Conservation (phyloP, 2,888 invertebrate genomes). For the Acrobasis suavella region DNA sequence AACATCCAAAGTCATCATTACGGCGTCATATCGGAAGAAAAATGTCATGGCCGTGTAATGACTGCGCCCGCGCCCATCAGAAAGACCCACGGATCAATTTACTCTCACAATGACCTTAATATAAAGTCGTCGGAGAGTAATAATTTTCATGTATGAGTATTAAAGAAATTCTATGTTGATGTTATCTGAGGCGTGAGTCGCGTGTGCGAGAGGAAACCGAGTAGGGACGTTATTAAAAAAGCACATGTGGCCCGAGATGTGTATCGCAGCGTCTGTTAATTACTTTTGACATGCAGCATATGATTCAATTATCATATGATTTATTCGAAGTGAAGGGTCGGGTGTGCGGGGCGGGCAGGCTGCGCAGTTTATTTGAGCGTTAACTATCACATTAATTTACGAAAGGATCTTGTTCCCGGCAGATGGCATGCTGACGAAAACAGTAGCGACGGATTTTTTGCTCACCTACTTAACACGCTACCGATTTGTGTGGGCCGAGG, state of each 20-base stretch:
- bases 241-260: conserved; percentile 78
- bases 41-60: conserved; percentile 48
- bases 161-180: conserved; percentile 76
- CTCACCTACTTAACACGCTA: conserved; percentile 57
- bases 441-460: conserved; percentile 58
- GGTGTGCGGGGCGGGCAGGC: conserved; percentile 48
- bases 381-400: conserved; percentile 71
- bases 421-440: conserved; percentile 66
- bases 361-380: conserved; percentile 69
- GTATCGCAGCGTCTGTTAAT: conserved; percentile 80
- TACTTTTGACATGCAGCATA: conserved; percentile 82
- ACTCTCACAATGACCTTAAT: conserved; percentile 76
- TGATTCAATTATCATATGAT: conserved; percentile 83
- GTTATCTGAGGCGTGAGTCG: conserved; percentile 74
- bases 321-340: conserved; percentile 68
- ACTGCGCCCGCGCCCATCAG: conserved; percentile 57
- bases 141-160: conserved; percentile 70
- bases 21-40: conserved; percentile 36
- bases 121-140: conserved; percentile 71
- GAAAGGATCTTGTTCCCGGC: conserved; percentile 62
- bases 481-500: conserved; percentile 63
- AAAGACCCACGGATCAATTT: conserved; percentile 70
- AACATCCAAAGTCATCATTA: conserved; percentile 38
- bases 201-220: conserved; percentile 71
- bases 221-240: conserved; percentile 76